Evolutionary conservation across 2,888 invertebrate species (phyloP), one percentile per base, ranked within the genome.

Genomic region (Xestobium rufovillosum): DNA sequence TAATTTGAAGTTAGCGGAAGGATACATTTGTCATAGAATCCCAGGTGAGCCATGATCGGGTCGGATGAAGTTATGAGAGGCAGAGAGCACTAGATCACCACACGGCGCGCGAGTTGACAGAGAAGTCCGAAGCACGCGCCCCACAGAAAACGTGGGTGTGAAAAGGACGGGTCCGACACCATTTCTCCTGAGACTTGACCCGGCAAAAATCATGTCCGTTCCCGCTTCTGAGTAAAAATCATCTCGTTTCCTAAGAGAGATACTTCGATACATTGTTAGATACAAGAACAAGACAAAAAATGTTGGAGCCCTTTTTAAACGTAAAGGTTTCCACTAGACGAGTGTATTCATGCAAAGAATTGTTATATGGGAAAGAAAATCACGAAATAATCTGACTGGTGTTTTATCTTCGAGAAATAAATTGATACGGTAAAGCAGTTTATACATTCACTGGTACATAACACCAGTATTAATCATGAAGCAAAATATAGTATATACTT

Each of bases 1-100:
- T 66, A 66, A 66, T 66, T 66, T 65, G 65, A 66, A 66, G 65
- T 66, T 65, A 65, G 63, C 61, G 65, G 65, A 66, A 66, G 65
- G 65, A 63, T 66, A 66, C 66, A 66, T 66, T 66, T 66, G 66
- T 66, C 66, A 66, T 66, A 63, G 59, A 59, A 59, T 66, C 66
- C 65, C 66, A 47, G 46, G 65, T 53, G 66, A 55, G 66, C 65
- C 64, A 66, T 66, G 65, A 66, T 66, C 65, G 65, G 65, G 61
- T 63, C 62, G 65, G 65, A 65, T 65, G 66, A 65, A 66, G 66
- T 66, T 66, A 66, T 66, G 66, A 65, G 63, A 61, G 60, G 60
- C 63, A 57, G 63, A 62, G 61, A 61, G 64, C 63, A 64, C 61
- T 65, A 66, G 64, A 66, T 66, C 66, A 66, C 63, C 58, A 57